phyloP scores from a whole-genome alignment of 2,113 vertebrate species.

The Serilophus lunatus region DNA sequence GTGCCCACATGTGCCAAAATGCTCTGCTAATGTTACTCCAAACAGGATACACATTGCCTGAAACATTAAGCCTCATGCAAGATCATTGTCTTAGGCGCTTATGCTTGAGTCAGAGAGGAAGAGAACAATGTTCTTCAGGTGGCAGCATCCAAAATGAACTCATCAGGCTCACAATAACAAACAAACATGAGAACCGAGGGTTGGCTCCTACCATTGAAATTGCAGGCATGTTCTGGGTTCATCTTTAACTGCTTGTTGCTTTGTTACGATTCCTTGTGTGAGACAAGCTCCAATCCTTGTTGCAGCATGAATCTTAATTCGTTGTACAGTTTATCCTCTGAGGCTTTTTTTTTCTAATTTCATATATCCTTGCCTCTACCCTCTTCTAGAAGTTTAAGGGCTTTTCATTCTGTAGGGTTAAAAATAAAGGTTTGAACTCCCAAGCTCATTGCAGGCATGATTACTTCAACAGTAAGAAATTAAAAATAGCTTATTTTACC shows the following conservation, averaged over 20 bases:
- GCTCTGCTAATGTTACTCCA: neutral
- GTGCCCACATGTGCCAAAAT: neutral
- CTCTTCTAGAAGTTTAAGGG: neutral
- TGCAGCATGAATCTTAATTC: constrained; percentile 49
- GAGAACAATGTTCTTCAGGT: neutral
- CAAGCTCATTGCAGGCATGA: neutral
- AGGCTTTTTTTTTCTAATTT: neutral
- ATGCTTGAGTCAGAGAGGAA: neutral
- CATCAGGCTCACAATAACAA: neutral
- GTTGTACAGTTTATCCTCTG: neutral
- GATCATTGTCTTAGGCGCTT: neutral
- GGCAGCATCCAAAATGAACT: neutral
- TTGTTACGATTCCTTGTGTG: constrained; percentile 14
- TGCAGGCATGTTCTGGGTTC: neutral
- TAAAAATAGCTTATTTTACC: neutral
- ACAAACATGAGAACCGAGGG: neutral
- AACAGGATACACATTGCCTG: constrained; percentile 1
- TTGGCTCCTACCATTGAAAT: constrained; percentile 22
- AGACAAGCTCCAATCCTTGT: constrained; percentile 14
- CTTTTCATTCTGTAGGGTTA: neutral
- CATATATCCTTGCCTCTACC: neutral
- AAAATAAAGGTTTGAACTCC: neutral
- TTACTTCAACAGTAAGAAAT: neutral
- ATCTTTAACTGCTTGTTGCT: constrained; percentile 23
- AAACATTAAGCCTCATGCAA: neutral